These are phyloP conservation scores for Melieria picta DNA, from an alignment of 2,888 invertebrate species.

Conservation along the genomic window DNA sequence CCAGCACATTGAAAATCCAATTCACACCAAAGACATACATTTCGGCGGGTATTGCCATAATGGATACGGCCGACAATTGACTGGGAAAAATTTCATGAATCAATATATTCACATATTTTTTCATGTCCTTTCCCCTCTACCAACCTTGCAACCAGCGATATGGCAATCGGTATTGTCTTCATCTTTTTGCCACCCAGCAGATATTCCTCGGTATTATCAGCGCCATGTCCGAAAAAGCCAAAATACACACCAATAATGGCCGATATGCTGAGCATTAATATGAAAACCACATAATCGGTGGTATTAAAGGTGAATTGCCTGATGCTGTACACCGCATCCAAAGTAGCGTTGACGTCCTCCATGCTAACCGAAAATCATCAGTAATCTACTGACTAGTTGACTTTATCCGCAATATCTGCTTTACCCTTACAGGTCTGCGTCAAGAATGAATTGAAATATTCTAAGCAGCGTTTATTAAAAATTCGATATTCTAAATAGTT, in stretches of 20 bases:
- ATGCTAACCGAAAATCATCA: too few relatives aligned
- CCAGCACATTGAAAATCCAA: constrained; percentile 63
- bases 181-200: constrained; percentile 70
- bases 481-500: too few relatives aligned
- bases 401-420: too few relatives aligned
- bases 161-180: constrained; percentile 71
- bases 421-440: too few relatives aligned
- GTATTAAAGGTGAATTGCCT: constrained; percentile 53
- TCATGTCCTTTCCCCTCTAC: background rate
- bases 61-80: constrained; percentile 69
- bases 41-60: constrained; percentile 69
- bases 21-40: constrained; percentile 68
- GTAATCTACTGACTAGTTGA: too few relatives aligned
- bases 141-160: constrained; percentile 70
- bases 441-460: too few relatives aligned
- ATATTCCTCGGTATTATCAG: constrained; percentile 69
- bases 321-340: background rate
- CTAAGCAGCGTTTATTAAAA: too few relatives aligned
- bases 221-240: constrained; percentile 67
- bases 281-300: constrained; percentile 70
- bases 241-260: constrained; percentile 71
- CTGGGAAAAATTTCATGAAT: constrained; percentile 46
- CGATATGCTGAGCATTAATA: constrained; percentile 68
- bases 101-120: too few relatives aligned
- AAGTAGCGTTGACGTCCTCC: too few relatives aligned